Base-by-base conservation (phyloP, 1,140 invertebrate genomes). In the Galendromus occidentalis region DNA sequence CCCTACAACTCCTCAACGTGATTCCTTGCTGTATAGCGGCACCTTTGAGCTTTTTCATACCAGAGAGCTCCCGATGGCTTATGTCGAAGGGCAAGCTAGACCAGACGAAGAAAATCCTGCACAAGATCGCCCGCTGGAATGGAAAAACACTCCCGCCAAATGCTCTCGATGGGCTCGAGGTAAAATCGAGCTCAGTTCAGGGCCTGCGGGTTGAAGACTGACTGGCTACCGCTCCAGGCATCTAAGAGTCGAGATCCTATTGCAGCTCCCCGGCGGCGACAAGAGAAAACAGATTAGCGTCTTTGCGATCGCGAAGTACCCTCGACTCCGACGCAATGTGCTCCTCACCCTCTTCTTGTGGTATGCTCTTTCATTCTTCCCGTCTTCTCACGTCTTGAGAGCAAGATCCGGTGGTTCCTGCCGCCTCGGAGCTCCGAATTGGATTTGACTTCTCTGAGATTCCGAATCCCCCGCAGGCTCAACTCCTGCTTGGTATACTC, bases 1-100 rank as follows among this genome's bases (percentile, higher is more conserved):
- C 47, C 12, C 45, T 69, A 14, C 30, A 41, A 28, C 14, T 30
- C 9, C 42, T 66, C 41, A 65, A 65, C 1, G 63, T 39, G 65
- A 29, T 66, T n/a, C 30, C 45, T 12, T 51, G 28, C 28, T 33
- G 25, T 29, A 30, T 41, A 18, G 65, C 45, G n/a, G 65, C 65
- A 2, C 30, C 30, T 1, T 69, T 78, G 77, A 7, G 73, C 84
- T 67, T 42, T 33, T 73, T 71, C 64, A 69, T 74, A 29, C 73
- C 73, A 1, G 74, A 75, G 67, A 74, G 72, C 12, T 59, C 71
- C 1, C 70, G 84, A 70, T 90, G 87, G 87, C 73, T 91, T 12
- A 82, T 88, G 0, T 87, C 86, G 1, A 85, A 87, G 77, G 86
- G 86, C 2, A 79, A 85, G 71, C 77, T 86, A 0, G 84, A 88